Evolutionary conservation across 2,113 vertebrate species (phyloP).

Genomic region (Vireo altiloquus): DNA sequence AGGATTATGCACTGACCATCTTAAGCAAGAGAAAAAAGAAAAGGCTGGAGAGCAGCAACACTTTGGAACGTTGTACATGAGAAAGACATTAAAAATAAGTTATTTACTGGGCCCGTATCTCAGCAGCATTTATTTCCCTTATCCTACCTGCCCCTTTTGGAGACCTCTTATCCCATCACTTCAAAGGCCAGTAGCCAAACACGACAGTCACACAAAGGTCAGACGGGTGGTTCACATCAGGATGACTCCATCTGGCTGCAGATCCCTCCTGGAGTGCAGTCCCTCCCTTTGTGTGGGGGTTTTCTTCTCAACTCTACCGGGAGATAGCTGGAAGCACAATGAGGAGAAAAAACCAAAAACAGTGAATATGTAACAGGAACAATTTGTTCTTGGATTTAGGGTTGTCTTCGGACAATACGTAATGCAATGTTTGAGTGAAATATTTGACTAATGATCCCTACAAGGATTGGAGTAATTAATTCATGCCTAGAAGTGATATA

Average conservation of each 20-base stretch:
- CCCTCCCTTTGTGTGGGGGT: constrained; percentile 16
- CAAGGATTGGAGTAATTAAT: not conserved
- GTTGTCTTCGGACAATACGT: not conserved
- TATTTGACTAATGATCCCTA: not conserved
- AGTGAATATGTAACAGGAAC: not conserved
- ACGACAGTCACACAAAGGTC: constrained; percentile 1
- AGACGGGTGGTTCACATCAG: not conserved
- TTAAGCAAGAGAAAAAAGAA: not conserved
- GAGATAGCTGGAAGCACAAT: constrained; percentile 39
- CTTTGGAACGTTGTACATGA: not conserved
- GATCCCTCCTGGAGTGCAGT: not conserved
- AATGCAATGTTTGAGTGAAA: not conserved
- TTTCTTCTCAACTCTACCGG: constrained; percentile 20
- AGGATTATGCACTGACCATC: not conserved
- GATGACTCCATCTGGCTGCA: constrained; percentile 26
- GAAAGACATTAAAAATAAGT: not conserved
- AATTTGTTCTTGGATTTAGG: constrained; percentile 51
- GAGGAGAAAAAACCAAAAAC: not conserved
- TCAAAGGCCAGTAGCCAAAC: constrained; percentile 21
- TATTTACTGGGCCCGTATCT: not conserved
- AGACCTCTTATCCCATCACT: not conserved
- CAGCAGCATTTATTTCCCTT: not conserved
- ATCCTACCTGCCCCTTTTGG: not conserved
- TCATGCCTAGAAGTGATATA: not conserved
- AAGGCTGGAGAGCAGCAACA: not conserved